Conservation (phyloP, 1,140 invertebrate species). For the Panonychus citri region DNA sequence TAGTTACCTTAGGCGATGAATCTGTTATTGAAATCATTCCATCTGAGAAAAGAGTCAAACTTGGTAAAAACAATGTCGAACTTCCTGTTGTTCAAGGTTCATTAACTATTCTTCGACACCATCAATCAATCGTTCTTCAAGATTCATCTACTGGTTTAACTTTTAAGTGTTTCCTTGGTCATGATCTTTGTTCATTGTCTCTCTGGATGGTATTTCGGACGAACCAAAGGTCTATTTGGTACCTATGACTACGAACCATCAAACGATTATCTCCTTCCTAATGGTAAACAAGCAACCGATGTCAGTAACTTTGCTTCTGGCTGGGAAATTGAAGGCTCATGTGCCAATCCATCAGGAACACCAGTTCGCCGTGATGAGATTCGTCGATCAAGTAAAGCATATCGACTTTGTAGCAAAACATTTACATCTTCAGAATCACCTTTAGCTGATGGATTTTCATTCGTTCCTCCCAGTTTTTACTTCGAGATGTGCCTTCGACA, state of each 20-base stretch:
- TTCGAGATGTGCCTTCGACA: not conserved
- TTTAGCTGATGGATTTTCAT: not conserved
- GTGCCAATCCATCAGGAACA: not conserved
- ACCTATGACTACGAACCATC: not conserved
- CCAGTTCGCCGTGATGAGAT: not conserved
- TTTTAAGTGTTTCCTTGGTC: too few relatives aligned
- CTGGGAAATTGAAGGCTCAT: not conserved
- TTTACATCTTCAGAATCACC: too few relatives aligned
- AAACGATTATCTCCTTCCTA: not conserved
- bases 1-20: too few relatives aligned
- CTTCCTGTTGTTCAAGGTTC: too few relatives aligned
- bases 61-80: too few relatives aligned
- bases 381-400: not conserved
- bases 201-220: too few relatives aligned
- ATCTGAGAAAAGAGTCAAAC: too few relatives aligned
- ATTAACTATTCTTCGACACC: too few relatives aligned
- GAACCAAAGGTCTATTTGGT: not conserved
- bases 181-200: too few relatives aligned
- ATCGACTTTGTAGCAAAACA: not conserved
- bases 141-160: too few relatives aligned
- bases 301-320: not conserved
- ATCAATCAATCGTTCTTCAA: too few relatives aligned
- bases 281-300: not conserved
- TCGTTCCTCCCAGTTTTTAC: not conserved
- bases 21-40: too few relatives aligned